Evolutionary conservation across 2,797 vertebrate species (phyloP).

Genomic region (Falco naumanni): DNA sequence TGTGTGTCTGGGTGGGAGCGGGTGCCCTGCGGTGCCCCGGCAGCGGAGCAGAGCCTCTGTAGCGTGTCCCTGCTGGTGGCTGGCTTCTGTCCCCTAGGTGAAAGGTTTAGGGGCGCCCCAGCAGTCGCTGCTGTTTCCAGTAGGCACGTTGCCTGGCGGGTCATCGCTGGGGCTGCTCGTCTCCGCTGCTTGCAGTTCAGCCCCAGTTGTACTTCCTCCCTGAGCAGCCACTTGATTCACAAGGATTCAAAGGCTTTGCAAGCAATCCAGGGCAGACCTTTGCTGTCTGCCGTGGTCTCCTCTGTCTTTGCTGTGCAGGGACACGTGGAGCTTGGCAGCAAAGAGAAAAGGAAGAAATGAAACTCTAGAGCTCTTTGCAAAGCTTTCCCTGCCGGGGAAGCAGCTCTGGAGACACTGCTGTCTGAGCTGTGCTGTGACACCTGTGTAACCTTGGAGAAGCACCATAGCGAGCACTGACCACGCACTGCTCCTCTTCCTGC

Average conservation of each 20-base stretch:
- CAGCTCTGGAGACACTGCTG: neutral
- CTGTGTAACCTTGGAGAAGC: neutral
- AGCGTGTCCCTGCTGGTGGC: neutral
- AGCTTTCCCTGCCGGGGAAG: neutral
- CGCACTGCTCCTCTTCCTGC: neutral
- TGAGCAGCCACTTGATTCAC: neutral
- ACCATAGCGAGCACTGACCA: neutral
- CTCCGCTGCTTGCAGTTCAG: neutral
- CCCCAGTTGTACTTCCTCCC: neutral
- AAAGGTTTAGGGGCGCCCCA: neutral
- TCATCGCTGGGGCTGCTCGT: neutral
- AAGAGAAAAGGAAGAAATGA: neutral
- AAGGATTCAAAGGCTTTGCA: neutral
- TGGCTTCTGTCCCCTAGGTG: accelerated
- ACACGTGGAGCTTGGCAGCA: neutral
- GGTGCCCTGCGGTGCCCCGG: accelerated
- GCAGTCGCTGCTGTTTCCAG: neutral
- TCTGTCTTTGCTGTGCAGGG: neutral
- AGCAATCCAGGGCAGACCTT: neutral
- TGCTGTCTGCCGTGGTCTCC: neutral
- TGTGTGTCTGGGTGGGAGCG: neutral
- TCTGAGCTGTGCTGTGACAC: neutral
- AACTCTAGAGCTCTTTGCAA: neutral
- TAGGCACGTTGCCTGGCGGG: accelerated
- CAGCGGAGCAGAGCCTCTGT: neutral